Evolutionary conservation across 2,797 vertebrate genomes (phyloP), one percentile per base, ranked within the genome.

Genomic region (Danio choprae): DNA sequence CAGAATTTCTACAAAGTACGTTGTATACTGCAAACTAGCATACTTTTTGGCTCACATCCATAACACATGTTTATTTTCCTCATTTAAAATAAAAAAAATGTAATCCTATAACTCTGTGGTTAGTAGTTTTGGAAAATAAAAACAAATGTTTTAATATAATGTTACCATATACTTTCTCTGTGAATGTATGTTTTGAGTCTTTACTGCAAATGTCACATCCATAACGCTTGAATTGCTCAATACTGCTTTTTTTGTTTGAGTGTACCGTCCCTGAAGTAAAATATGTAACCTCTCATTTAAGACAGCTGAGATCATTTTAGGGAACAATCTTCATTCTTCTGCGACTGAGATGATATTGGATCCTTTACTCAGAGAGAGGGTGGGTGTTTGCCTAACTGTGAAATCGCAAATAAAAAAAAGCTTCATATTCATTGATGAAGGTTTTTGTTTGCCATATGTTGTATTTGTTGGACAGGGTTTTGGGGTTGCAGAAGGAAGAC

Each of bases 401-500:
- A 29, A 29, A 29, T n/a, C n/a, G n/a, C n/a, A 55, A 18, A 22
- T 29, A 1, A 0, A 48, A 69, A 1, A 0, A 48, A 69, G 63
- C 76, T n/a, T 29, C 29, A 29, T 50, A 38, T 5, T 15, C 56
- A 29, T 48, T 12, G 43, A 1, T 11, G 11, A 1, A 11, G 4
- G 10, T 13, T 44, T n/a, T 40, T 43, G 10, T 38, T 41, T 64
- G 62, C 16, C n/a, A 16, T 10, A 20, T 9, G 5, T 51, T 51
- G 44, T 51, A 3, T 51, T 10, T 8, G 51, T 60, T 77, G 44
- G 43, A 15, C 72, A 99, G 98, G 94, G 95, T 63, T 99, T 98
- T 0, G 98, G 97, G 1, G 64, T 95, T 5, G 96, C 94, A 1
- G 98, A 99, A 90, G 97, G 97, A 40, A 94, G 85, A 40, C 93